Base-by-base conservation (phyloP, 2,113 vertebrate genomes). In the Ornithorhynchus anatinus region DNA sequence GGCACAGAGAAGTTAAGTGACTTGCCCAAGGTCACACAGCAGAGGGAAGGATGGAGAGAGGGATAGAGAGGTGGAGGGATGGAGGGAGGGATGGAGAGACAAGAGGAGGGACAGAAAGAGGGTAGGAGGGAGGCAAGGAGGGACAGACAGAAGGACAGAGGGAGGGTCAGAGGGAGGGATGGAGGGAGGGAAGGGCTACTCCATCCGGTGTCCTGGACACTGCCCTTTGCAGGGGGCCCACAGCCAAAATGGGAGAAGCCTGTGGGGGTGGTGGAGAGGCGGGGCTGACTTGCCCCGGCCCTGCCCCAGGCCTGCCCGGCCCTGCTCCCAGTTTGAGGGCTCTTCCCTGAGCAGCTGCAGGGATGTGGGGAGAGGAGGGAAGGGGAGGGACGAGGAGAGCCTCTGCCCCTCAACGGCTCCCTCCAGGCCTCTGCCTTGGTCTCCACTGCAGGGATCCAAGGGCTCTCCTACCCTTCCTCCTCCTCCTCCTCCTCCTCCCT, bases 251-350 rank as follows among this genome's bases (percentile, higher is more conserved):
- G n/a, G n/a, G n/a, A n/a, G n/a, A n/a, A n/a, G n/a, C n/a, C n/a
- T n/a, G n/a, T n/a, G n/a, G n/a, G n/a, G n/a, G n/a, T n/a, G n/a
- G n/a, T n/a, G n/a, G n/a, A n/a, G n/a, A n/a, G n/a, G n/a, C n/a
- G n/a, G 13, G 10, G 10, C 3, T 48, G 14, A 27, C 23, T 40
- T 16, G 43, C 13, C 27, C n/a, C 27, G 44, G 22, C 44, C 10
- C 20, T 2, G 20, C 31, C 7, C 20, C 0, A 2, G 27, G 22
- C 40, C 14, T 0, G 7, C 39, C 15, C 35, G 19, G 12, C 4
- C 23, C 22, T 19, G 33, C 35, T 43, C 45, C 16, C 33, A 39
- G 1, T 5, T 17, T 39, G 45, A 9, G 32, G 39, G 2, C 38
- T 22, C 33, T 11, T 13, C n/a, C 20, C 35, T 0, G 19, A n/a